phyloP scores from a whole-genome alignment of 2,113 vertebrate genomes.

The Dipodomys stephensi region DNA sequence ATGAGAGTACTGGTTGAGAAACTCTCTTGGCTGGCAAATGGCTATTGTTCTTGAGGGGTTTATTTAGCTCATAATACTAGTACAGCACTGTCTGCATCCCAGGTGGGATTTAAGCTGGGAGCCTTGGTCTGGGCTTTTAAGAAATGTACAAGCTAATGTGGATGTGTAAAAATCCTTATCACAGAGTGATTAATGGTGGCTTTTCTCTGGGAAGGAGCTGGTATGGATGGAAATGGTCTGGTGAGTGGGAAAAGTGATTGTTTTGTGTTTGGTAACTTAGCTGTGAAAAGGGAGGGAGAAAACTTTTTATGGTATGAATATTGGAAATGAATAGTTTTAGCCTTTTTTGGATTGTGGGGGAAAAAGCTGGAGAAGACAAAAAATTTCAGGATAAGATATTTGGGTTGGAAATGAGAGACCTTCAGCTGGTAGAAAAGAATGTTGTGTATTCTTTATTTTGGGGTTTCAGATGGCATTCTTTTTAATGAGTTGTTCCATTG shows the following conservation, averaged over 20 bases:
- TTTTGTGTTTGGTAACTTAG: background rate
- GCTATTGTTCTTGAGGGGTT: background rate
- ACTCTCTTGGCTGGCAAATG: background rate
- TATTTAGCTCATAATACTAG: background rate
- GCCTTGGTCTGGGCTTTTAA: background rate
- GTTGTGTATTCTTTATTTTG: background rate
- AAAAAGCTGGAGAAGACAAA: background rate
- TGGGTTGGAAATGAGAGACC: background rate
- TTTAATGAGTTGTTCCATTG: background rate
- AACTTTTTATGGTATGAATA: background rate
- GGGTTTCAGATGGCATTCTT: background rate
- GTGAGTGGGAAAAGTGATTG: background rate
- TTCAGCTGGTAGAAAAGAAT: background rate
- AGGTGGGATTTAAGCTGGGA: background rate
- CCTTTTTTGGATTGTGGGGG: background rate
- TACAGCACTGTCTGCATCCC: rapidly evolving
- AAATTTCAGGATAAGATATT: background rate
- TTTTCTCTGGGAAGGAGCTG: background rate
- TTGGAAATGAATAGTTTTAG: background rate
- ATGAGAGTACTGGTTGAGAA: constrained; percentile 31
- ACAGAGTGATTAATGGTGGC: background rate
- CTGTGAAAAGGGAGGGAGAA: background rate
- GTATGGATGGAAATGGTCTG: background rate
- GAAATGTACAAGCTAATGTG: background rate
- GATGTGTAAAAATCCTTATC: background rate